A percentile compares a stretch with the other conserved stretches of the same genome.
phyloP scores from a whole-genome alignment of 2,113 vertebrate genomes.

The Tachysurus vachellii region DNA sequence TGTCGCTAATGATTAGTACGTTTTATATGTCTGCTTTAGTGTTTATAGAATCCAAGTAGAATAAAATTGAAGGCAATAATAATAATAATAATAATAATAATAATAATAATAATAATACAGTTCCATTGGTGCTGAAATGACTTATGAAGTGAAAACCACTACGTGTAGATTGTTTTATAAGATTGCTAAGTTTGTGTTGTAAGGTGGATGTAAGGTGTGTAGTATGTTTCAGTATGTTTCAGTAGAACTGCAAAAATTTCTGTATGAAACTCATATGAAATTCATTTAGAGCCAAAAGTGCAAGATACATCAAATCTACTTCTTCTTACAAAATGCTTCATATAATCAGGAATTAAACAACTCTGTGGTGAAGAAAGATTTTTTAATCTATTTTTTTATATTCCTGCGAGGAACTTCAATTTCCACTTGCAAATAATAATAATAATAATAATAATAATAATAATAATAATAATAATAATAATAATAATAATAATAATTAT shows the following conservation, averaged over 20 bases:
- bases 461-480: too few species aligned
- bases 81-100: background rate
- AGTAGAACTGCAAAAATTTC: background rate
- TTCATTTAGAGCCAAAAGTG: background rate
- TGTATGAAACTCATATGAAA: background rate
- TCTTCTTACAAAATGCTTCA: background rate
- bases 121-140: constrained; percentile 22
- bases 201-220: background rate
- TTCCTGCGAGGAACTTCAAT: background rate
- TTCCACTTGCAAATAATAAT: background rate
- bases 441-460: too few species aligned
- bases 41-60: constrained; percentile 18
- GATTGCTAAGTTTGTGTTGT: background rate
- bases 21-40: constrained; percentile 10
- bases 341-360: constrained; percentile 7
- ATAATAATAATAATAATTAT: too few species aligned
- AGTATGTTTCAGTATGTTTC: background rate
- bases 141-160: background rate
- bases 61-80: background rate
- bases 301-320: background rate
- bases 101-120: background rate
- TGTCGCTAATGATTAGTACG: background rate
- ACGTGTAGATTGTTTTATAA: background rate
- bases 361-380: background rate
- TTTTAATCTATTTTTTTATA: background rate